Conservation (phyloP, 2,797 vertebrate species). For the Phataginus tricuspis region DNA sequence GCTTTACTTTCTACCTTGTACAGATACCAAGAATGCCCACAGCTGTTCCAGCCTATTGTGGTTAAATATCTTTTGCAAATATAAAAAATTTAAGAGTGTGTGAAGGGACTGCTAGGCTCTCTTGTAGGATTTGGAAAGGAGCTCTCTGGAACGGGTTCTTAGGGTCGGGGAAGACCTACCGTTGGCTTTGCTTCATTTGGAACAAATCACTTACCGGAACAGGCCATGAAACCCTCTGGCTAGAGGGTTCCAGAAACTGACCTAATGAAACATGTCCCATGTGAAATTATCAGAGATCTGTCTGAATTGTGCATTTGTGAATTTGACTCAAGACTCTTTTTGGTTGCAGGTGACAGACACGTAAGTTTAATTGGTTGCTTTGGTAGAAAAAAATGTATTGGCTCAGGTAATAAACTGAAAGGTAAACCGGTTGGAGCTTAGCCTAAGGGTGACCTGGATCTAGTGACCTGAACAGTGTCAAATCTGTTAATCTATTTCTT, state of each 20-base stretch:
- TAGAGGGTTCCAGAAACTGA: not conserved
- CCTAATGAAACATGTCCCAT: not conserved
- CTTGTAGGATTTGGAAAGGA: not conserved
- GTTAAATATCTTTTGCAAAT: conserved; percentile 22
- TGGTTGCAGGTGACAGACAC: not conserved
- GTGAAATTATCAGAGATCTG: conserved; percentile 8
- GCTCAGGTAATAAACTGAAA: not conserved
- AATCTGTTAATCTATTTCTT: not conserved
- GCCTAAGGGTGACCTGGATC: not conserved
- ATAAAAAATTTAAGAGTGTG: not conserved
- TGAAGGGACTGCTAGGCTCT: not conserved
- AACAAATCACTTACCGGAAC: not conserved
- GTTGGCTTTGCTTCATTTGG: not conserved
- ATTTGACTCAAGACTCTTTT: not conserved
- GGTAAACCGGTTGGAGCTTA: not conserved
- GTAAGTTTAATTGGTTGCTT: not conserved
- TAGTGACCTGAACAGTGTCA: not conserved
- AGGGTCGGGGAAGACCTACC: not conserved
- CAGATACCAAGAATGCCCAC: not conserved
- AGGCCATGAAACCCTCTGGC: not conserved
- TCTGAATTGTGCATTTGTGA: not conserved
- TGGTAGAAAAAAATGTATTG: not conserved
- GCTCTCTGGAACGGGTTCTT: not conserved
- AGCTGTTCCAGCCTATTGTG: not conserved
- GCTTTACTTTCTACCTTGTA: not conserved